These are phyloP conservation scores for Odobenus rosmarus DNA, from an alignment of 2,113 vertebrate genomes.

Conservation along the genomic window DNA sequence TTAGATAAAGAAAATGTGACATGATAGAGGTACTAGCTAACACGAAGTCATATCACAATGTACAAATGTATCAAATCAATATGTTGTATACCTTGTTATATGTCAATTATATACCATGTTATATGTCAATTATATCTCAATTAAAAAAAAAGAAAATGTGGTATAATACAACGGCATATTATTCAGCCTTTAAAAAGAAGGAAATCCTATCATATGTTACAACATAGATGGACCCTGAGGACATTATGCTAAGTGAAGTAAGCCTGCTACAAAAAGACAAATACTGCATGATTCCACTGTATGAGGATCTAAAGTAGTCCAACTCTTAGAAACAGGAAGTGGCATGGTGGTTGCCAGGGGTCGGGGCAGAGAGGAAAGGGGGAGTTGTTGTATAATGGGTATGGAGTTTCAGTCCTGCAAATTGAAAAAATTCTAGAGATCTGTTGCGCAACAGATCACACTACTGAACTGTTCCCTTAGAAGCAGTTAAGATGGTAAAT, in stretches of 20 bases:
- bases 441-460: not conserved
- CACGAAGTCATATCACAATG: not conserved
- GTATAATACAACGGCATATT: not conserved
- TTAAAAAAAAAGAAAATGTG: not conserved
- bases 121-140: not conserved
- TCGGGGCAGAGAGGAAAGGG: no score
- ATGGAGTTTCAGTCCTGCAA: not conserved
- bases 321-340: not conserved
- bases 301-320: not conserved
- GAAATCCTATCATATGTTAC: not conserved
- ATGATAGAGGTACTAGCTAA: not conserved
- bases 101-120: not conserved
- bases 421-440: not conserved
- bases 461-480: not conserved
- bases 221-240: not conserved
- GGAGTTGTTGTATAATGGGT: not conserved
- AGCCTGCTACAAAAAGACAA: not conserved
- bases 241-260: not conserved
- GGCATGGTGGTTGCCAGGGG: not conserved
- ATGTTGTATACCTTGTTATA: not conserved
- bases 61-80: not conserved
- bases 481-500: not conserved
- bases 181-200: not conserved
- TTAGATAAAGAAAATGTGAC: not conserved
- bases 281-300: not conserved